Conservation (phyloP, 2,113 vertebrate species). For the Siniperca knerii region DNA sequence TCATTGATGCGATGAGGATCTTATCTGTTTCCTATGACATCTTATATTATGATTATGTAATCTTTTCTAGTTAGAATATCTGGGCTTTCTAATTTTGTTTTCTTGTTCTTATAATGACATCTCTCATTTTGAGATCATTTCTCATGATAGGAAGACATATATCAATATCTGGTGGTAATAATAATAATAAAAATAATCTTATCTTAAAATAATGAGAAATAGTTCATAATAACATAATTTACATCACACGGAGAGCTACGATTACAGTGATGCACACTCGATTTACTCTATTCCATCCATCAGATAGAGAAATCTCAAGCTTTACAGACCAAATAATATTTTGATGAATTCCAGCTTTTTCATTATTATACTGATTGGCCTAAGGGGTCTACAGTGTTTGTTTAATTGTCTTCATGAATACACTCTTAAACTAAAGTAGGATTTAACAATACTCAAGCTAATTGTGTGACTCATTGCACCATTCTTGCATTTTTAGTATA, state of each 20-base stretch:
- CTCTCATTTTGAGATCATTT: background rate
- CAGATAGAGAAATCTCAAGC: background rate
- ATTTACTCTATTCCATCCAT: background rate
- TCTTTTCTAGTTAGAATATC: slow-evolving; percentile 4
- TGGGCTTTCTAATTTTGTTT: slow-evolving; percentile 2
- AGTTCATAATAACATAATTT: background rate
- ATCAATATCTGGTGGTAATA: background rate
- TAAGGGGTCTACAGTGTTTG: background rate
- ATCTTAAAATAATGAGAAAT: background rate
- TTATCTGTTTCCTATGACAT: slow-evolving; percentile 15
- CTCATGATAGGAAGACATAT: background rate
- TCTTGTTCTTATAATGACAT: background rate
- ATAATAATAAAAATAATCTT: background rate
- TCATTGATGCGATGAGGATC: slow-evolving; percentile 8
- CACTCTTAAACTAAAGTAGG: background rate
- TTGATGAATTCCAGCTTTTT: background rate
- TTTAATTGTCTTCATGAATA: slow-evolving; percentile 13
- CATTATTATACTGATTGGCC: background rate
- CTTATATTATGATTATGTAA: background rate
- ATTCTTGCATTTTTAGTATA: background rate
- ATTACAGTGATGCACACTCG: background rate
- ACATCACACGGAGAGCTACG: background rate
- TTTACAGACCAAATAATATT: background rate
- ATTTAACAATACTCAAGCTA: background rate
- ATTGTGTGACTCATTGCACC: slow-evolving; percentile 16